phyloP scores from a whole-genome alignment of 1,140 invertebrate species.

The Lasaia peninsularis region DNA sequence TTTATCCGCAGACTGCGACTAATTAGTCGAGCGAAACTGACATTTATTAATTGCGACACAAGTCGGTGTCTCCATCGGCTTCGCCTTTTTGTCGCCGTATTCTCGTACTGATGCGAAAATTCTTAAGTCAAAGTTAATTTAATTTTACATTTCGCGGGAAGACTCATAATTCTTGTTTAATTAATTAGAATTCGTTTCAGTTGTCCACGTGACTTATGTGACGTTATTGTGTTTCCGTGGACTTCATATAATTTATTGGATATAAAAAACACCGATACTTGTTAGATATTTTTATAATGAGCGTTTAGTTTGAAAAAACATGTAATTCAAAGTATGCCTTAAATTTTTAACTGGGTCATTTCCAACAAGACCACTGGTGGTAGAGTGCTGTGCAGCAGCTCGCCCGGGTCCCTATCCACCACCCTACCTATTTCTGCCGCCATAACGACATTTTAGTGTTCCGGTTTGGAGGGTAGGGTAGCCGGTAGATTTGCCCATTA shows the following conservation, averaged over 20 bases:
- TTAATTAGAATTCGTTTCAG: conserved; percentile 29
- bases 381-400: too few relatives aligned
- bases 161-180: conserved; percentile 35
- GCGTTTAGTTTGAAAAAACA: too few relatives aligned
- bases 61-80: conserved; percentile 44
- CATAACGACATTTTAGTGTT: too few relatives aligned
- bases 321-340: too few relatives aligned
- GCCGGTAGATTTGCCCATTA: too few relatives aligned
- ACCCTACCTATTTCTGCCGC: too few relatives aligned
- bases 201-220: neutral
- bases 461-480: too few relatives aligned
- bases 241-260: neutral
- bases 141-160: conserved; percentile 43
- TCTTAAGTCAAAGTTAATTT: conserved; percentile 47
- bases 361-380: too few relatives aligned
- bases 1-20: conserved; percentile 55
- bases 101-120: conserved; percentile 43
- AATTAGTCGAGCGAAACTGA: conserved; percentile 64
- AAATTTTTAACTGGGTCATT: too few relatives aligned
- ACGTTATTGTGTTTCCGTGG: neutral
- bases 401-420: too few relatives aligned
- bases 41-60: conserved; percentile 70
- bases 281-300: too few relatives aligned
- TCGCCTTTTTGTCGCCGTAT: conserved; percentile 47
- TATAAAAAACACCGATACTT: too few relatives aligned